Conservation (phyloP, 2,113 vertebrate genomes). For the Elanus axillaris region DNA sequence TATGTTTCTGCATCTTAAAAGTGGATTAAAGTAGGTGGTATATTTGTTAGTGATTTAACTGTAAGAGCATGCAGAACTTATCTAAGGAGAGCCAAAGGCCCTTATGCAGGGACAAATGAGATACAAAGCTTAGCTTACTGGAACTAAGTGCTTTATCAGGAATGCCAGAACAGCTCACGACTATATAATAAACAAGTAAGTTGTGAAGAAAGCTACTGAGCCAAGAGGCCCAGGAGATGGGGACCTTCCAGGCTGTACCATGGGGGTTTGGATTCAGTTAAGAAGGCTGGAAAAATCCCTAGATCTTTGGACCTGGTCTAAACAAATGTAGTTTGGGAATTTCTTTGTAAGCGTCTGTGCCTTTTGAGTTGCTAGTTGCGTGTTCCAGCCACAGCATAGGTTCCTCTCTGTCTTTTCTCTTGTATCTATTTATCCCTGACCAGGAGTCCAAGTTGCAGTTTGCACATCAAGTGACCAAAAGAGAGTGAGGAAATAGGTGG, state of each 20-base stretch:
- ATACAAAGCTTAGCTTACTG: background rate
- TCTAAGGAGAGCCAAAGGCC: background rate
- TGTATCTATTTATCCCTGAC: background rate
- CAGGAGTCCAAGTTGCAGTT: background rate
- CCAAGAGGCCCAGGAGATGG: background rate
- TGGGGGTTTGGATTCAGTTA: background rate
- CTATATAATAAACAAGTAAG: background rate
- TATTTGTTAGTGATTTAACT: background rate
- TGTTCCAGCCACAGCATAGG: fast-evolving
- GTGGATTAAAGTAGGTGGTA: background rate
- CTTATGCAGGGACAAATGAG: background rate
- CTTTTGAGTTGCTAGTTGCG: background rate
- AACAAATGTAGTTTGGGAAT: background rate
- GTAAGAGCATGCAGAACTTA: background rate
- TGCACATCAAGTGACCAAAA: background rate
- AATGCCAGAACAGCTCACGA: background rate
- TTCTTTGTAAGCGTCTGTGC: background rate
- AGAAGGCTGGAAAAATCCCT: background rate
- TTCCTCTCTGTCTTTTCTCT: background rate
- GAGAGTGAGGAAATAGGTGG: background rate
- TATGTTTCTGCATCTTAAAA: background rate
- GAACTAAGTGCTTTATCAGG: background rate
- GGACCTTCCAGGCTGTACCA: fast-evolving
- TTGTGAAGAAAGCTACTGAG: background rate
- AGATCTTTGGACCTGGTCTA: fast-evolving